A percentile compares a stretch with the other conserved stretches of the same genome.
Conservation (phyloP, 2,797 vertebrate species). For the Hippoglossus hippoglossus region DNA sequence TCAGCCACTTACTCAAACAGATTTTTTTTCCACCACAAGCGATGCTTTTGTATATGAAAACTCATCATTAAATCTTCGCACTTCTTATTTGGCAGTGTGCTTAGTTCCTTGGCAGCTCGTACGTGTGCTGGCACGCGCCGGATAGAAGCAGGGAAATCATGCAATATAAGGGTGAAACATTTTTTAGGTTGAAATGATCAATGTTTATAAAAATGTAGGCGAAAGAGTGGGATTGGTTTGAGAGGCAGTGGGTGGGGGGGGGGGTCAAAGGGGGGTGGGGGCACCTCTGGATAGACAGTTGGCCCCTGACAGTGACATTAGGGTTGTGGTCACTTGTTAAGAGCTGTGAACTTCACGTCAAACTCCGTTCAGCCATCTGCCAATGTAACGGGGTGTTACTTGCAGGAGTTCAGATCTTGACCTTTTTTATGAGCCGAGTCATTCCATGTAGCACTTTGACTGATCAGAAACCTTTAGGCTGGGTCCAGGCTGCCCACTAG, state of each 20-base stretch:
- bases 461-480: neutral
- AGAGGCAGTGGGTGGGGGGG: neutral
- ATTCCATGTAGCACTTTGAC: conserved; percentile 2
- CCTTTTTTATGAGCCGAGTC: conserved; percentile 9
- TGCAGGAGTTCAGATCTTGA: neutral
- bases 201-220: neutral
- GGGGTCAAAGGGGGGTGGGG: neutral
- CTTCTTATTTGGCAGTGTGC: too few species aligned
- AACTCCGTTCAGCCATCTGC: conserved; percentile 42
- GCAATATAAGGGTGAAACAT: too few species aligned
- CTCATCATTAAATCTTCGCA: too few species aligned
- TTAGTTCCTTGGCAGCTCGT: neutral
- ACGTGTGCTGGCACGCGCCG: too few species aligned
- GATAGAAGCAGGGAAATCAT: neutral
- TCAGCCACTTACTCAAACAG: too few species aligned
- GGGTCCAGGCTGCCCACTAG: neutral
- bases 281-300: conserved; percentile 28
- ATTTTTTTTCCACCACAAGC: too few species aligned
- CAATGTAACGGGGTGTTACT: conserved; percentile 5
- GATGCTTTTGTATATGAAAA: too few species aligned
- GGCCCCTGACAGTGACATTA: conserved; percentile 51
- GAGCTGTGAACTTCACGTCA: conserved; percentile 29
- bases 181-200: neutral
- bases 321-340: conserved; percentile 49
- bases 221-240: neutral